Evolutionary conservation across 2,888 invertebrate species (phyloP).

Genomic region (Tenthredo livida): DNA sequence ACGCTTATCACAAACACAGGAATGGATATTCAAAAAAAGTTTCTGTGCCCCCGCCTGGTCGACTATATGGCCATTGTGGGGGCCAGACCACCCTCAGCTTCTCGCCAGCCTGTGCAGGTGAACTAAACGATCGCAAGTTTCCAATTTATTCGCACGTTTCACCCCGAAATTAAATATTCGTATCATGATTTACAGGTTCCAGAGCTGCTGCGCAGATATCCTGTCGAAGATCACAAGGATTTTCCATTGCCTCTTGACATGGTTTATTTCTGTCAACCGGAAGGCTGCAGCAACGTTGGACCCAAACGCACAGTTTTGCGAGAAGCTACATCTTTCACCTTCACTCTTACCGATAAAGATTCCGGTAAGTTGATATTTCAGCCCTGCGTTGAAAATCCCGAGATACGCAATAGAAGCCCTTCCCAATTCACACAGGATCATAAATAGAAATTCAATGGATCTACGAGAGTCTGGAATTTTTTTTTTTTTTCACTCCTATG

Average conservation of each 20-base stretch:
- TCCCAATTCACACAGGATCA: background rate
- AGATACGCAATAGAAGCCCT: no score
- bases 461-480: conserved; percentile 4
- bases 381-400: no score
- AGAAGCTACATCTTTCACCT: conserved; percentile 98
- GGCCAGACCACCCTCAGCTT: conserved; percentile 87
- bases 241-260: conserved; percentile 98
- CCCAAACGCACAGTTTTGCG: conserved; percentile 90
- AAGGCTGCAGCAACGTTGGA: conserved; percentile 96
- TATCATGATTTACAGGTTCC: conserved; percentile 84
- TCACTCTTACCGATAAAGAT: conserved; percentile 99
- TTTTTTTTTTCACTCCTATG: conserved; percentile 23
- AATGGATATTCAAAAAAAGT: conserved; percentile 87
- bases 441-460: background rate
- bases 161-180: background rate
- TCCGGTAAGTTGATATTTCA: conserved; percentile 83
- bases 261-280: conserved; percentile 99
- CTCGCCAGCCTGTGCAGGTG: conserved; percentile 90
- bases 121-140: conserved; percentile 59
- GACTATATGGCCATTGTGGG: conserved; percentile 99
- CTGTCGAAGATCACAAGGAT: conserved; percentile 96
- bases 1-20: conserved; percentile 62
- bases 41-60: conserved; percentile 91
- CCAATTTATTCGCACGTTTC: background rate
- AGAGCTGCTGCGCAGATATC: conserved; percentile 96